These are phyloP conservation scores for Sus scrofa DNA, from an alignment of 2,113 vertebrate genomes.

Conservation along the genomic window T2T-Sscrofa CM000817.6:12264001-12264500, in stretches of 20 bases:
- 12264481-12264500: neutral
- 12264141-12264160: neutral
- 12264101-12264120: neutral
- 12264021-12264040: neutral
- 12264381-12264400: neutral
- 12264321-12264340: neutral
- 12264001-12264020: neutral
- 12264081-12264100: neutral
- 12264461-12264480: neutral
- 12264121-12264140: neutral
- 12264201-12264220: neutral
- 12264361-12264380: neutral
- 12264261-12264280: neutral
- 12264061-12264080: neutral
- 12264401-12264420: neutral
- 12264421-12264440: neutral
- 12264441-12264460: neutral
- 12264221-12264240: neutral
- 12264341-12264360: neutral
- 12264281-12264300: neutral
- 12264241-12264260: neutral
- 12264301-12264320: fast-evolving
- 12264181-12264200: neutral
- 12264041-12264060: neutral
- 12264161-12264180: neutral